These are phyloP conservation scores for Mesaphorura yosii DNA, from an alignment of 1,140 invertebrate genomes.

Conservation along the genomic window DNA sequence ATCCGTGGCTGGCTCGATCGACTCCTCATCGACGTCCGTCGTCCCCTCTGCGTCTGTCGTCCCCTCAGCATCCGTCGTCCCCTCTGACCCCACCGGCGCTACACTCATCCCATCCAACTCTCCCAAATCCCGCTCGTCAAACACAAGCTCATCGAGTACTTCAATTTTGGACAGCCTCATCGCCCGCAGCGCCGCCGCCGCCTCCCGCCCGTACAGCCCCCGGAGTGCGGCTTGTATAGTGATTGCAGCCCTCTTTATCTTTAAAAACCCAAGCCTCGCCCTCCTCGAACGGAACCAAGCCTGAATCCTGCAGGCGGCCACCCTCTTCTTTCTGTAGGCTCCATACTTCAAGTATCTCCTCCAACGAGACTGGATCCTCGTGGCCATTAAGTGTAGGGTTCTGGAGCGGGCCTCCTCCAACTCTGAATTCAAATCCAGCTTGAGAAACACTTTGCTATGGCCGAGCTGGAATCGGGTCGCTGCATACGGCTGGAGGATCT, in stretches of 20 bases:
- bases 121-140: too few species aligned
- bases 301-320: constrained; percentile 67
- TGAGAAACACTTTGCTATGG: constrained; percentile 87
- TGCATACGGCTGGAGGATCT: too few species aligned
- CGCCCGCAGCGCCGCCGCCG: constrained; percentile 69
- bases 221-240: constrained; percentile 79
- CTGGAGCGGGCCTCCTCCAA: constrained; percentile 65
- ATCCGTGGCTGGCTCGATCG: too few species aligned
- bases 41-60: too few species aligned
- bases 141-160: too few species aligned
- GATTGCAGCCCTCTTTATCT: constrained; percentile 68
- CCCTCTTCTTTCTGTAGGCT: constrained; percentile 55
- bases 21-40: too few species aligned
- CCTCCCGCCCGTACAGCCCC: constrained; percentile 79
- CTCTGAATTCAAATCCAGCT: constrained; percentile 70
- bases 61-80: too few species aligned
- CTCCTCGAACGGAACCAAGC: constrained; percentile 78
- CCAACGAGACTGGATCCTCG: constrained; percentile 1
- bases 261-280: constrained; percentile 65
- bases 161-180: constrained; percentile 85
- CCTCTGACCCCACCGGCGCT: too few species aligned
- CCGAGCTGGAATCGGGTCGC: constrained; percentile 35
- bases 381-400: constrained; percentile 55
- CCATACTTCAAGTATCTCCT: constrained; percentile 18
- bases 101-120: too few species aligned